Base-by-base conservation (phyloP, 2,113 vertebrate species). In the Ancistrus triradiatus region DNA sequence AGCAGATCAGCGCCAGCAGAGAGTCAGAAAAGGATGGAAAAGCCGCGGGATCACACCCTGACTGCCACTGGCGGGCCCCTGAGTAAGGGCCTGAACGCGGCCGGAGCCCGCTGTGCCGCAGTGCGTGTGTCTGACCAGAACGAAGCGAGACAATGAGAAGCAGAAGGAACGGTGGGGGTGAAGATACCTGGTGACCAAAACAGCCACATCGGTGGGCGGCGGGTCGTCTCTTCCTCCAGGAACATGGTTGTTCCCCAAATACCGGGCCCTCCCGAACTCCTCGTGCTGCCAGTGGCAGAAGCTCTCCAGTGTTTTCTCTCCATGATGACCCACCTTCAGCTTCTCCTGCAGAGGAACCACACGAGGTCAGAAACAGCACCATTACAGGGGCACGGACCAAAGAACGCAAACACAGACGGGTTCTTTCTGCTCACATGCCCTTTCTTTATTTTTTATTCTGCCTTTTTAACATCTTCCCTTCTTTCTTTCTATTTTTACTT, bases 211-310 rank as follows among this genome's bases (percentile, higher is more conserved):
- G 75, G 95, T 90, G 0, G 93, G 86, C 8, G 90, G 92, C 0
- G 83, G 80, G 64, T 93, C 92, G 1, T 94, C 91, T 65, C 87
- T 88, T 0, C 89, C 91, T 1, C 92, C 93, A 1, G 93, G 93
- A 42, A 98, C 86, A 8, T 93, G 89, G 63, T 98, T 97, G 76
- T 89, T 94, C 35, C 95, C 93, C 0, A 95, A 87, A 77, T 93
- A 92, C 10, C 89, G 88, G 0, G 88, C 77, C 0, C 90, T 87
- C 19, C 93, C 91, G 1, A 92, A 94, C 74, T 99, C 95, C 66
- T 90, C 90, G 51, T 97, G 89, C 83, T 98, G 95, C 96, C 96
- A 99, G 3, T 92, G 91, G 59, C 96, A 99, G 81, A 99, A 99
- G 74, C 93, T 98, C 83, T 97, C 91, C 86, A 99, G 74, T 59